These are phyloP conservation scores for Euwallacea similis DNA, from an alignment of 1,140 invertebrate species.

Conservation along the genomic window DNA sequence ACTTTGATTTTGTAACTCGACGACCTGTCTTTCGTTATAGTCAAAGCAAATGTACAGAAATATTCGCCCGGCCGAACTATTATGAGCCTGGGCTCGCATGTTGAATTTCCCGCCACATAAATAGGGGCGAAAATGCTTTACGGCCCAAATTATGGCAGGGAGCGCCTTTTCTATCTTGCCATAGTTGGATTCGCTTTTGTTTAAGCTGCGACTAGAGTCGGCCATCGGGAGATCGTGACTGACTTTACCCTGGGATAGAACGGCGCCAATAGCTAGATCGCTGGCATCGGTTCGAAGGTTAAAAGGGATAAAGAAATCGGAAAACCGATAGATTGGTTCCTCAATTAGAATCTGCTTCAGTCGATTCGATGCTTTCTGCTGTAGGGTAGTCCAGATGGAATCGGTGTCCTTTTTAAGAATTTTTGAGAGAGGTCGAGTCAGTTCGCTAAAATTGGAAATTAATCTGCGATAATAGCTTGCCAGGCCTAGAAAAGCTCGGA, in stretches of 20 bases:
- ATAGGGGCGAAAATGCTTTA: slow-evolving; percentile 53
- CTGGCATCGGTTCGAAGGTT: slow-evolving; percentile 50
- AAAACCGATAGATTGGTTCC: slow-evolving; percentile 40
- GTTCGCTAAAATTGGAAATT: slow-evolving; percentile 41
- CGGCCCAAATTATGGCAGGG: slow-evolving; percentile 52
- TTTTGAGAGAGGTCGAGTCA: slow-evolving; percentile 40
- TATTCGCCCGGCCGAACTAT: too few species aligned
- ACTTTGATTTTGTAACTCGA: too few species aligned
- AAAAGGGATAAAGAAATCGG: slow-evolving; percentile 50
- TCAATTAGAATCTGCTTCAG: slow-evolving; percentile 37
- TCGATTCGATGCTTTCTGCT: slow-evolving; percentile 6
- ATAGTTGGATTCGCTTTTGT: slow-evolving; percentile 45
- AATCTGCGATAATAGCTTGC: slow-evolving; percentile 47
- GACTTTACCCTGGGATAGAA: slow-evolving; percentile 44
- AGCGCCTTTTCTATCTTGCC: slow-evolving; percentile 47
- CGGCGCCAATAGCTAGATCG: slow-evolving; percentile 47
- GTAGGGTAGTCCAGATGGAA: slow-evolving; percentile 27
- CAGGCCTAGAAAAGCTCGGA: slow-evolving; percentile 45
- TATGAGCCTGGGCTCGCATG: too few species aligned
- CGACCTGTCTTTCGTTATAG: too few species aligned
- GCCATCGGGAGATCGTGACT: slow-evolving; percentile 44
- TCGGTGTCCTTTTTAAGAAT: slow-evolving; percentile 44
- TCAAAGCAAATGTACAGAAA: too few species aligned
- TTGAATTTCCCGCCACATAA: slow-evolving; percentile 49
- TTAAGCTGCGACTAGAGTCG: slow-evolving; percentile 45